Evolutionary conservation across 1,140 invertebrate genomes (phyloP).

Genomic region (Drosophila fuyamai): DNA sequence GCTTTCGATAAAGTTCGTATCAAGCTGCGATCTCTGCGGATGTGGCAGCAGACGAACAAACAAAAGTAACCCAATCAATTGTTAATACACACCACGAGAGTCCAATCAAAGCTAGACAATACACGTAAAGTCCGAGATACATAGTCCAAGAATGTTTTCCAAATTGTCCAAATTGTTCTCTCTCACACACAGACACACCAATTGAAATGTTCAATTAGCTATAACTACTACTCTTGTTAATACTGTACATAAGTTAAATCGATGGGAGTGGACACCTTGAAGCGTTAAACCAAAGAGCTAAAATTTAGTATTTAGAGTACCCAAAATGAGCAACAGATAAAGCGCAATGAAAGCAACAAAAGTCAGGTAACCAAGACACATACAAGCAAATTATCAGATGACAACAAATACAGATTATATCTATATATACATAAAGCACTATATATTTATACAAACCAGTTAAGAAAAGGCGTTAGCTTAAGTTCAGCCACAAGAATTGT

Average conservation of each 20-base stretch:
- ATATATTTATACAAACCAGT: constrained; percentile 66
- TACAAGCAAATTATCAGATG: constrained; percentile 62
- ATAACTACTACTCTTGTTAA: constrained; percentile 56
- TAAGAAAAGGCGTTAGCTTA: constrained; percentile 51
- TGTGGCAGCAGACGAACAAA: constrained; percentile 70
- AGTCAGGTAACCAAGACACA: constrained; percentile 72
- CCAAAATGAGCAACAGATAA: constrained; percentile 27
- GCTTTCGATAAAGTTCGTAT: constrained; percentile 57
- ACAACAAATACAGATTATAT: constrained; percentile 47
- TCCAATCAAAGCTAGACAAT: constrained; percentile 60
- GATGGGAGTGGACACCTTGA: constrained; percentile 29
- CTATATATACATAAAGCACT: constrained; percentile 55
- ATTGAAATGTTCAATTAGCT: constrained; percentile 68
- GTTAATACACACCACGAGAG: constrained; percentile 31
- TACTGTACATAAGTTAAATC: constrained; percentile 59
- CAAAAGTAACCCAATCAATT: constrained; percentile 45
- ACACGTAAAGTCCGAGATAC: constrained; percentile 19
- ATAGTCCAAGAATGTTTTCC: constrained; percentile 8
- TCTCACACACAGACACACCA: constrained; percentile 21
- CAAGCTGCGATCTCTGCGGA: constrained; percentile 71
- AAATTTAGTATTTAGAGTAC: constrained; percentile 33
- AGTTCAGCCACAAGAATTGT: constrained; percentile 70
- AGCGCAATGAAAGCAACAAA: constrained; percentile 68
- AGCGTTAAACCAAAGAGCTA: constrained; percentile 65
- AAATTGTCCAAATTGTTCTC: constrained; percentile 11